These are phyloP conservation scores for Scaptomyza hsui DNA, from an alignment of 1,140 invertebrate species.

Conservation along the genomic window DNA sequence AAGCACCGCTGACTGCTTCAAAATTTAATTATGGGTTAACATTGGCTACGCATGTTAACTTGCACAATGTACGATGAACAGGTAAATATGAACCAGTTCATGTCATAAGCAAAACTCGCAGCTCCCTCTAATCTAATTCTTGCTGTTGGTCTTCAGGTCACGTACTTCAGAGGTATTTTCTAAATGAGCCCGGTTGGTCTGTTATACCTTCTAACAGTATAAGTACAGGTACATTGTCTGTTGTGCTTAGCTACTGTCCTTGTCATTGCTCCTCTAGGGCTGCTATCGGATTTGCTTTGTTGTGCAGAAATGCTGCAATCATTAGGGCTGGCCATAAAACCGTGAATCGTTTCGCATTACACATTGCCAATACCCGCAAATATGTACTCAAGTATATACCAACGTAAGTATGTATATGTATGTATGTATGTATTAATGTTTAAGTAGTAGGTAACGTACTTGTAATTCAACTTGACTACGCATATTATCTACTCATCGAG, in stretches of 20 bases:
- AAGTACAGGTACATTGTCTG: slow-evolving; percentile 1
- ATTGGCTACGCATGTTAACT: neutral
- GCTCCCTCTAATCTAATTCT: too few relatives aligned
- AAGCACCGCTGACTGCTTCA: too few relatives aligned
- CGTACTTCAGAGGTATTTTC: too few relatives aligned
- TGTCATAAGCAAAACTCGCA: too few relatives aligned
- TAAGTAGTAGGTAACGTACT: slow-evolving; percentile 15
- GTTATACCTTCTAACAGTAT: neutral
- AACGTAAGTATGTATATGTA: neutral
- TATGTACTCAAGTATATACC: neutral
- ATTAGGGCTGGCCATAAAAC: slow-evolving; percentile 36
- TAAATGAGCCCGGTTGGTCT: neutral
- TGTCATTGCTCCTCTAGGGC: slow-evolving; percentile 24
- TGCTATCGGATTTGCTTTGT: slow-evolving; percentile 41
- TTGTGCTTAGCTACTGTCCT: slow-evolving; percentile 21
- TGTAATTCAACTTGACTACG: slow-evolving; percentile 26
- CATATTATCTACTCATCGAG: slow-evolving; percentile 47
- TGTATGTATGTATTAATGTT: neutral
- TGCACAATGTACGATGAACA: too few relatives aligned
- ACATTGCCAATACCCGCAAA: slow-evolving; percentile 23
- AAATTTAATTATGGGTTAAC: neutral
- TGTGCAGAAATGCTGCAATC: slow-evolving; percentile 41
- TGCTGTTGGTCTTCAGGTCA: too few relatives aligned
- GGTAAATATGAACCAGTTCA: too few relatives aligned
- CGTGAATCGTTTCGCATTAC: slow-evolving; percentile 40